Conservation (phyloP, 2,113 vertebrate species). For the Halcyon senegalensis region DNA sequence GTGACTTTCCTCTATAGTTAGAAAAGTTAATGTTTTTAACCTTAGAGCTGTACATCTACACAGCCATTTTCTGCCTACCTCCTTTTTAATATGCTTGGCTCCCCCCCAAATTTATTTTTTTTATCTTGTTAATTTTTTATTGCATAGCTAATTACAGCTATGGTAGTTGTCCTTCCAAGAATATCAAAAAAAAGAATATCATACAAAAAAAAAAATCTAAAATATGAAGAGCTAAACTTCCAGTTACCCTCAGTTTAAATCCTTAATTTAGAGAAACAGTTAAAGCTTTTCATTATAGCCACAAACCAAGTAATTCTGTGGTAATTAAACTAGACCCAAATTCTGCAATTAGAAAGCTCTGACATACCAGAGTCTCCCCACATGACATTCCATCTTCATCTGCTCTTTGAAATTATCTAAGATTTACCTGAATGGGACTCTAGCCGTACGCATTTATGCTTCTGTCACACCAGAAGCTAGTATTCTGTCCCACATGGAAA, state of each 20-base stretch:
- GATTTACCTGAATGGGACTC: not conserved
- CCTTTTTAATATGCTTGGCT: not conserved
- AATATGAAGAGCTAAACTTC: not conserved
- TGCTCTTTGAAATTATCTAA: not conserved
- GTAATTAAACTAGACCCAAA: not conserved
- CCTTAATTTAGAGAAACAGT: not conserved
- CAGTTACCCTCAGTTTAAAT: not conserved
- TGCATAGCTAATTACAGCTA: not conserved
- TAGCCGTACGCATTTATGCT: not conserved
- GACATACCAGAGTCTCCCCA: not conserved
- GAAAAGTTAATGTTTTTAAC: not conserved
- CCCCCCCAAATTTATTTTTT: rapidly evolving
- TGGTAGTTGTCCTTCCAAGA: not conserved
- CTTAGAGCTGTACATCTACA: not conserved
- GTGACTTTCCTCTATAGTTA: not conserved
- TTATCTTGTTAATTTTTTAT: not conserved
- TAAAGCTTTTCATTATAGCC: not conserved
- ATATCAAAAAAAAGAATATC: too few relatives aligned
- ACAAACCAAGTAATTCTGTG: not conserved
- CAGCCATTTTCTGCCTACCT: not conserved
- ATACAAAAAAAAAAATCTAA: not conserved
- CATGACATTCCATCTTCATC: not conserved
- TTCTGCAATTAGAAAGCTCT: not conserved
- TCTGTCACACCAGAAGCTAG: not conserved
- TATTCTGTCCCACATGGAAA: not conserved